Percentiles rank a stretch among this genome's conserved stretches.
Conservation (phyloP, 53 echinoderm and acorn worm species). For the Holothuria leucospilota region DNA sequence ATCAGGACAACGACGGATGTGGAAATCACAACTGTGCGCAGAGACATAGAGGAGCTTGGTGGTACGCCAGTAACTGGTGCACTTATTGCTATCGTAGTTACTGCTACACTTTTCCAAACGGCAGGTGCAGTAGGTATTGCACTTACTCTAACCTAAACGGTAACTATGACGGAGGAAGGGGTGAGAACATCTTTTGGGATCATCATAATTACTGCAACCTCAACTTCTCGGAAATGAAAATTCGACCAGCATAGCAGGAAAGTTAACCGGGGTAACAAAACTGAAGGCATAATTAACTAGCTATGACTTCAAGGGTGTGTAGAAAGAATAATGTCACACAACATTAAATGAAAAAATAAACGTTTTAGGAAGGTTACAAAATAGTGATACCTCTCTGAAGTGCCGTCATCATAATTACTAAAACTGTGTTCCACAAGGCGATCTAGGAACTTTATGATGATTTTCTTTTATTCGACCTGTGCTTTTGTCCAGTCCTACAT, state of each 20-base stretch:
- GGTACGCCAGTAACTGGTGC: conserved; percentile 7
- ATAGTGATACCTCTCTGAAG: too few species aligned
- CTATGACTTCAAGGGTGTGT: too few species aligned
- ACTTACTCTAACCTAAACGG: neutral
- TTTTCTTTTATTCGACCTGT: too few species aligned
- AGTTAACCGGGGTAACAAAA: too few species aligned
- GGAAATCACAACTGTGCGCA: neutral
- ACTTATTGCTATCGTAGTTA: neutral
- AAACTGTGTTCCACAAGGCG: too few species aligned
- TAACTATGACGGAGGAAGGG: neutral
- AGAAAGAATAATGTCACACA: too few species aligned
- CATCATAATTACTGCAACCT: neutral
- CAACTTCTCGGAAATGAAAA: neutral
- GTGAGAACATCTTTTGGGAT: neutral
- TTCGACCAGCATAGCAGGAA: neutral
- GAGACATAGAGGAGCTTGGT: neutral
- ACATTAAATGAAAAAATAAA: too few species aligned
- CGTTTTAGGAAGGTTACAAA: too few species aligned
- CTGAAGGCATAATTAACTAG: too few species aligned
- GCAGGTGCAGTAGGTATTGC: neutral
- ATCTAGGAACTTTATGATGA: too few species aligned
- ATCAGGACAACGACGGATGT: neutral
- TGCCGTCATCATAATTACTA: too few species aligned
- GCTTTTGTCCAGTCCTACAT: too few species aligned
- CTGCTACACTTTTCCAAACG: neutral